A percentile compares a stretch with the other conserved stretches of the same genome.
These are phyloP conservation scores for Spongia lamella DNA, from an alignment of 37 sponge, comb jelly and placozoan species.

Conservation along the genomic window DNA sequence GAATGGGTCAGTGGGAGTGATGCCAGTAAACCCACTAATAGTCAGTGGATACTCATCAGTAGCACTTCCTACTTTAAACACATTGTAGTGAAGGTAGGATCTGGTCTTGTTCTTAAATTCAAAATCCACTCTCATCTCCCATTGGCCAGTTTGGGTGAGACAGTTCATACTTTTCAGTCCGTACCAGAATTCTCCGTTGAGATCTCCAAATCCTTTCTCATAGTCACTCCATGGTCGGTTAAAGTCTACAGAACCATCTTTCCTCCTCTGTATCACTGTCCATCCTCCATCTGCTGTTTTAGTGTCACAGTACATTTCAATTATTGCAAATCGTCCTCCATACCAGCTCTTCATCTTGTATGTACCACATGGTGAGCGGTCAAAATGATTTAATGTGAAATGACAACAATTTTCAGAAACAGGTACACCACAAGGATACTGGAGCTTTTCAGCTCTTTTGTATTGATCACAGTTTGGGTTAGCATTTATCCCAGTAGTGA, in stretches of 20 bases:
- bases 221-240: slow-evolving; percentile 21
- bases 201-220: slow-evolving; percentile 27
- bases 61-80: slow-evolving; percentile 18
- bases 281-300: slow-evolving; percentile 11
- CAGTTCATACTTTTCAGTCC: slow-evolving; percentile 28
- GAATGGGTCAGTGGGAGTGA: too few relatives aligned
- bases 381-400: too few relatives aligned
- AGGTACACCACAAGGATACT: too few relatives aligned
- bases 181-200: slow-evolving; percentile 23
- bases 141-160: slow-evolving; percentile 6
- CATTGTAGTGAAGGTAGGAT: slow-evolving; percentile 14
- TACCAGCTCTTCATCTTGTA: too few relatives aligned
- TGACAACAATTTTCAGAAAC: too few relatives aligned
- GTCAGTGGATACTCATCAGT: slow-evolving; percentile 4
- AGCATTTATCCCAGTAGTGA: too few relatives aligned
- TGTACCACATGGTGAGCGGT: too few relatives aligned
- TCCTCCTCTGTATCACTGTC: slow-evolving; percentile 30
- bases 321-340: too few relatives aligned
- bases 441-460: too few relatives aligned
- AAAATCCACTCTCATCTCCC: slow-evolving; percentile 10
- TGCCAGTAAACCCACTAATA: slow-evolving; percentile 16
- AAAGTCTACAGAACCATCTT: slow-evolving; percentile 35
- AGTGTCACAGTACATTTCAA: too few relatives aligned
- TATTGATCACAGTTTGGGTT: too few relatives aligned
- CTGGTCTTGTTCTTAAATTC: slow-evolving; percentile 1